phyloP scores from a whole-genome alignment of 2,113 vertebrate genomes.

The Chloropsis hardwickii region DNA sequence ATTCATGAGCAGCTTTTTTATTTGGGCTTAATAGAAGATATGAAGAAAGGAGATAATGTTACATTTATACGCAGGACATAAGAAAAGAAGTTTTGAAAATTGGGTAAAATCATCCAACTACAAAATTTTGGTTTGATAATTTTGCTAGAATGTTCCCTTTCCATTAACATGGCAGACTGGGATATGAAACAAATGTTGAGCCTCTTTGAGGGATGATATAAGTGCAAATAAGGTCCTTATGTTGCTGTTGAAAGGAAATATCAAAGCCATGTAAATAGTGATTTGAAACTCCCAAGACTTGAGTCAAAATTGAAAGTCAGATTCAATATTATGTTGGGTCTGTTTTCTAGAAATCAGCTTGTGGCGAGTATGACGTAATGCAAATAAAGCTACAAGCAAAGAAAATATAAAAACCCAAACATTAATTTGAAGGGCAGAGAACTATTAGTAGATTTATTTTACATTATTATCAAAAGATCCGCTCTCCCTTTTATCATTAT shows the following conservation, averaged over 20 bases:
- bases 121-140: background rate
- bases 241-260: background rate
- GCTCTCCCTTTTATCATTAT: background rate
- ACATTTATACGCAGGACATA: background rate
- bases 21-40: background rate
- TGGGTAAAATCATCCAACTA: background rate
- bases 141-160: background rate
- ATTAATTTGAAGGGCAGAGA: background rate
- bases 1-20: background rate
- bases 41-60: background rate
- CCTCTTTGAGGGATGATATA: background rate
- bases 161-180: background rate
- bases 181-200: background rate
- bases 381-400: background rate
- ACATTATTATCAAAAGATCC: background rate
- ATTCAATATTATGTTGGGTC: background rate
- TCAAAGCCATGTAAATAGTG: background rate
- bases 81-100: background rate
- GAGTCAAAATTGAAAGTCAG: background rate
- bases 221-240: background rate
- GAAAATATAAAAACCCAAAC: background rate
- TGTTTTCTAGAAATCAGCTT: background rate
- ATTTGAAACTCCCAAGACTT: background rate
- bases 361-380: background rate
- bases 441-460: background rate